These are phyloP conservation scores for Drymonia ruficornis DNA, from an alignment of 2,888 invertebrate genomes.

Conservation along the genomic window DNA sequence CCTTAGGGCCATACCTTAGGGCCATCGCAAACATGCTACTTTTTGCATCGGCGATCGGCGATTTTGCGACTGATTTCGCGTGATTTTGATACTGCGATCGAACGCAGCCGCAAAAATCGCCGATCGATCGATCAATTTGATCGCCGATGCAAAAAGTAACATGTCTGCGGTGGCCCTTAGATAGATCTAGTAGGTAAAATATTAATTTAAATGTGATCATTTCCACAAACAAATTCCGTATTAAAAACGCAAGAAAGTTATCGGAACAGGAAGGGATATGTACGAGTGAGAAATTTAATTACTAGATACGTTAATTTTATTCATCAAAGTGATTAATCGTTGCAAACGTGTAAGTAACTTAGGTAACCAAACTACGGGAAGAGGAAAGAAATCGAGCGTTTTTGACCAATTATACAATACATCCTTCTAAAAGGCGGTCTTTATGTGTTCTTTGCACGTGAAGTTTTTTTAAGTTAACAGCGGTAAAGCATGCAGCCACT, in stretches of 20 bases:
- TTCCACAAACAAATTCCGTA: constrained; percentile 9
- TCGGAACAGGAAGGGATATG: constrained; percentile 47
- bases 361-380: constrained; percentile 38
- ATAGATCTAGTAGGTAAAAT: too few relatives aligned
- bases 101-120: too few relatives aligned
- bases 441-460: constrained; percentile 25
- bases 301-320: constrained; percentile 48
- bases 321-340: constrained; percentile 41
- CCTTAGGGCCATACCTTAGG: too few relatives aligned
- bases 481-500: constrained; percentile 20
- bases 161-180: too few relatives aligned
- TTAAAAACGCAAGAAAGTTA: constrained; percentile 39
- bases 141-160: too few relatives aligned
- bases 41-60: too few relatives aligned
- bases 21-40: too few relatives aligned
- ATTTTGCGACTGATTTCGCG: too few relatives aligned
- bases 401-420: constrained; percentile 15
- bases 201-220: too few relatives aligned
- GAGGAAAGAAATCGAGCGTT: constrained; percentile 53
- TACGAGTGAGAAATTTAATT: constrained; percentile 41
- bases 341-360: constrained; percentile 28
- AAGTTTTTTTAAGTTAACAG: constrained; percentile 12
- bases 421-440: constrained; percentile 29
- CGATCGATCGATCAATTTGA: too few relatives aligned
- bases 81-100: too few relatives aligned